Percentiles rank a stretch among this genome's conserved stretches.
Evolutionary conservation across 2,888 invertebrate genomes (phyloP).

Genomic region (Drosophila hawaiiensis): DNA sequence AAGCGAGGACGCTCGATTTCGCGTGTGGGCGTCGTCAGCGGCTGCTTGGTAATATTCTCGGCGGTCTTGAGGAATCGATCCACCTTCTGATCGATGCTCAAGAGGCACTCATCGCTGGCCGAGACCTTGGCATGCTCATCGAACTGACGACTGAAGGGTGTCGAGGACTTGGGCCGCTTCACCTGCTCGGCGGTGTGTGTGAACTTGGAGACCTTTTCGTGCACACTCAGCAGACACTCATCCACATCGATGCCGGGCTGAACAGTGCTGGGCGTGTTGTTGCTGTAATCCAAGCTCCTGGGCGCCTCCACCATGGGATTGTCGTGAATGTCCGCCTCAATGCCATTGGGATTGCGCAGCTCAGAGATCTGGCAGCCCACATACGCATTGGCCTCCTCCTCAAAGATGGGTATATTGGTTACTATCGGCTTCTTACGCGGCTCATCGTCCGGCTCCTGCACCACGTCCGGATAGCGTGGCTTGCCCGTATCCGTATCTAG

Average conservation of each 20-base stretch:
- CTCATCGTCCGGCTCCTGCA: conserved; percentile 91
- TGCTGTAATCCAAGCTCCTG: conserved; percentile 85
- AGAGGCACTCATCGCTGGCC: conserved; percentile 87
- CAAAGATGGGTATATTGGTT: conserved; percentile 86
- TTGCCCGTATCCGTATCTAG: conserved; percentile 86
- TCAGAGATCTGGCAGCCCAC: conserved; percentile 87
- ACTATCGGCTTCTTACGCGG: conserved; percentile 84
- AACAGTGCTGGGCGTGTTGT: conserved; percentile 3
- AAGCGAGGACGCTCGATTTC: conserved; percentile 86
- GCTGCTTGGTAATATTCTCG: conserved; percentile 86
- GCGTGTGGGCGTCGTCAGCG: conserved; percentile 53
- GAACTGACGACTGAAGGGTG: conserved; percentile 81
- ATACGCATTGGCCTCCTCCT: conserved; percentile 86
- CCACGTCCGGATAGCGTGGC: conserved; percentile 90
- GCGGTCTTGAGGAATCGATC: conserved; percentile 88
- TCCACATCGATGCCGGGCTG: conserved; percentile 85
- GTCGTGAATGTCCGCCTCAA: conserved; percentile 67
- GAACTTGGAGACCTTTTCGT: conserved; percentile 90
- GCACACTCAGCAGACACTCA: conserved; percentile 89
- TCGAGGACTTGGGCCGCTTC: conserved; percentile 84
- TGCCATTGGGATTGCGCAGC: conserved; percentile 82
- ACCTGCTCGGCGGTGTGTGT: conserved; percentile 86
- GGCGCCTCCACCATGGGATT: conserved; percentile 86
- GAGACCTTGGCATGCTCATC: conserved; percentile 78
- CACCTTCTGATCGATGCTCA: conserved; percentile 89